Percentiles rank a stretch among this genome's conserved stretches.
These are phyloP conservation scores for Proteles cristata DNA, from an alignment of 2,113 vertebrate species.

Conservation along the genomic window DNA sequence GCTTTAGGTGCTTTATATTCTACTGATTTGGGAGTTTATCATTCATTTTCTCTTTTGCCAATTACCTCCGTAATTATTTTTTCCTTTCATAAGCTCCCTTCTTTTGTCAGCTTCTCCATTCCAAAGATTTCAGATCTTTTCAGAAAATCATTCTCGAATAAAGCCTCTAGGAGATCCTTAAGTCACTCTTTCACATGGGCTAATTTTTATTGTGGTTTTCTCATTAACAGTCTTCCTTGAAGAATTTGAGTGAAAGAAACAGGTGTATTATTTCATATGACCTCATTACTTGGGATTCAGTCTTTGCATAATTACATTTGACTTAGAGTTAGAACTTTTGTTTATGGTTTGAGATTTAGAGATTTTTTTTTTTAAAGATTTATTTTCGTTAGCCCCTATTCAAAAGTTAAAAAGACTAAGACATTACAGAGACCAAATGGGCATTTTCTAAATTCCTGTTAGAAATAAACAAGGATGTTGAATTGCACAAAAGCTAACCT, in stretches of 20 bases:
- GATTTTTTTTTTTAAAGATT: slow-evolving; percentile 31
- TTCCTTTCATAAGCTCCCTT: neutral
- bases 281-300: slow-evolving; percentile 20
- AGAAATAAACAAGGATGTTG: neutral
- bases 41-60: slow-evolving; percentile 23
- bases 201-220: slow-evolving; percentile 56
- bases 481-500: slow-evolving; percentile 25
- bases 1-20: neutral
- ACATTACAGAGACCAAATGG: neutral
- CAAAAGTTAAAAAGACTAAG: slow-evolving; percentile 14
- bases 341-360: slow-evolving; percentile 43
- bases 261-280: slow-evolving; percentile 43
- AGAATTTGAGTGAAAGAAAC: slow-evolving; percentile 47
- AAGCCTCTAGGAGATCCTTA: neutral
- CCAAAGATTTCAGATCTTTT: slow-evolving; percentile 14
- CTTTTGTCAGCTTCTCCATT: slow-evolving; percentile 39
- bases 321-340: slow-evolving; percentile 46
- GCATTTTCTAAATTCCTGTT: slow-evolving; percentile 28
- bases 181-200: neutral
- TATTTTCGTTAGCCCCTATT: neutral
- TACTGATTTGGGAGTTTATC: neutral
- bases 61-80: neutral
- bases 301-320: slow-evolving; percentile 47
- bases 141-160: slow-evolving; percentile 29
- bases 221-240: slow-evolving; percentile 43